Evolutionary conservation across 2,888 invertebrate species (phyloP).

Genomic region (Drosophila affinis): DNA sequence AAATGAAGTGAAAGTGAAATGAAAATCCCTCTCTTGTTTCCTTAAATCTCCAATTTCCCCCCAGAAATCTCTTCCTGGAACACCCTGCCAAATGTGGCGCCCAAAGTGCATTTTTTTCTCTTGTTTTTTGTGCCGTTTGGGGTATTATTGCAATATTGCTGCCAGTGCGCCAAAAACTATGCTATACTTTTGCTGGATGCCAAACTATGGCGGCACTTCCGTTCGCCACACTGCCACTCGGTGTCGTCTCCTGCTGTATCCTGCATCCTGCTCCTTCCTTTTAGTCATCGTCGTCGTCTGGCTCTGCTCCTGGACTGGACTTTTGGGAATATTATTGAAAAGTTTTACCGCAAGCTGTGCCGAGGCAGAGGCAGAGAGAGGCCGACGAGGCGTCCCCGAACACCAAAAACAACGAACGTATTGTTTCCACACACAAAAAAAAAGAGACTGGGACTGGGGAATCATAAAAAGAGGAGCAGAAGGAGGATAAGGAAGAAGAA

Average conservation of each 20-base stretch:
- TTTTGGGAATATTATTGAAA: constrained; percentile 78
- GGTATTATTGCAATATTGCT: constrained; percentile 68
- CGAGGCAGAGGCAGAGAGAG: constrained; percentile 34
- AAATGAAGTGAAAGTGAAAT: no score
- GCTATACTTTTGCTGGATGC: constrained; percentile 52
- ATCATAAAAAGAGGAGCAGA: constrained; percentile 39
- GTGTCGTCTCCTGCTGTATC: constrained; percentile 57
- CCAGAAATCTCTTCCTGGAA: constrained; percentile 37
- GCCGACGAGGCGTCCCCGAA: background rate
- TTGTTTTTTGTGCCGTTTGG: constrained; percentile 8
- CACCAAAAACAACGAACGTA: constrained; percentile 72
- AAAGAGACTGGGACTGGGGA: constrained; percentile 34
- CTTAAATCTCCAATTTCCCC: background rate
- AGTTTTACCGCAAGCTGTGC: constrained; percentile 77
- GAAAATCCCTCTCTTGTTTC: no score
- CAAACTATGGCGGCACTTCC: constrained; percentile 68
- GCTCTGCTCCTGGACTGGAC: constrained; percentile 62
- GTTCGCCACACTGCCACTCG: constrained; percentile 29
- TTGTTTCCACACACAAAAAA: constrained; percentile 57
- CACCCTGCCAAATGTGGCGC: constrained; percentile 31
- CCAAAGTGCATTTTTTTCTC: background rate
- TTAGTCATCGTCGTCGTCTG: constrained; percentile 19
- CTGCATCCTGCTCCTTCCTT: constrained; percentile 27
- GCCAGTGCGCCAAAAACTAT: constrained; percentile 61
- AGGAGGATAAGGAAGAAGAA: constrained; percentile 3